Evolutionary conservation across 2,113 vertebrate species (phyloP).

Genomic region (Ardeotis arabs): DNA sequence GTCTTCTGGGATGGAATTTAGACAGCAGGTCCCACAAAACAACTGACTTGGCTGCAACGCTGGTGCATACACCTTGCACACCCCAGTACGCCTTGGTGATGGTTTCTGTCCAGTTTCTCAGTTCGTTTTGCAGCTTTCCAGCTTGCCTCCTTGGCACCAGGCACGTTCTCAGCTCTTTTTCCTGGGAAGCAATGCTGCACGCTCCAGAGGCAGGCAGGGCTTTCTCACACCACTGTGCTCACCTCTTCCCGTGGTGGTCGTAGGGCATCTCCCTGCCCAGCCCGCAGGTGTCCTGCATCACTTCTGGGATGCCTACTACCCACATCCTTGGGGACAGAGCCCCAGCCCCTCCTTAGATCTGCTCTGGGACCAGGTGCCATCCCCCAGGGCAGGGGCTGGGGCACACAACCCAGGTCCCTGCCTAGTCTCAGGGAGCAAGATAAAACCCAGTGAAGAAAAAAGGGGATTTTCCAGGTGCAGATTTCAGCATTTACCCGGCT

Average conservation of each 20-base stretch:
- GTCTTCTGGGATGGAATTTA: neutral
- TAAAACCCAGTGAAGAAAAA: neutral
- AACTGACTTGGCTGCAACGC: neutral
- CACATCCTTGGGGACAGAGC: neutral
- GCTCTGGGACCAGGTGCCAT: neutral
- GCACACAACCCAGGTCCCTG: neutral
- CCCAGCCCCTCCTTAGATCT: neutral
- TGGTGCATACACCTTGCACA: neutral
- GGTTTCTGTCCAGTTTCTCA: neutral
- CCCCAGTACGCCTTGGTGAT: neutral
- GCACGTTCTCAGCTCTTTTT: neutral
- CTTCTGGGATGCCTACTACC: neutral
- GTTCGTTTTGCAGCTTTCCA: neutral
- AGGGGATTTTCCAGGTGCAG: neutral
- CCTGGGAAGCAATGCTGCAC: neutral
- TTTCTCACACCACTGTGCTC: neutral
- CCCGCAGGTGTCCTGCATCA: neutral
- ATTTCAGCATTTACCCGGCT: neutral
- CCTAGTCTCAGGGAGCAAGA: neutral
- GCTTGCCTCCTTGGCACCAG: neutral
- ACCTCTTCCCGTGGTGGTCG: neutral
- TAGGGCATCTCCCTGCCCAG: neutral
- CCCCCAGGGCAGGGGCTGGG: neutral
- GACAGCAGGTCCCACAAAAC: neutral
- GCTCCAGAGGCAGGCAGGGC: neutral